Percentiles rank a stretch among this genome's conserved stretches.
Conservation (phyloP, 1,140 invertebrate genomes). For the Pseudomyrmex dendroicus region DNA sequence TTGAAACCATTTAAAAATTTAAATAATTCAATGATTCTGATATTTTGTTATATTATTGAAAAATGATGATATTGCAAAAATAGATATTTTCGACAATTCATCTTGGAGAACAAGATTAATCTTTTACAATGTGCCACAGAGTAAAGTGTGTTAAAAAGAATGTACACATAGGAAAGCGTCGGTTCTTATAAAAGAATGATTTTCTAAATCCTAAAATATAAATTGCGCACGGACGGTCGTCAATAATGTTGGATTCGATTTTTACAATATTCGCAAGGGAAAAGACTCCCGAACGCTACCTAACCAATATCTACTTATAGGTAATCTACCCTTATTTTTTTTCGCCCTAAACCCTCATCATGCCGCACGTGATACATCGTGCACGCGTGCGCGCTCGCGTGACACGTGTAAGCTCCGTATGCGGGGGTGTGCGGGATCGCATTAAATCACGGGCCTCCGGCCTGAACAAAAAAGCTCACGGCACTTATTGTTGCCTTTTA, state of each 20-base stretch:
- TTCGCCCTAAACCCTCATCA: not conserved
- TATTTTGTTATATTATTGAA: too few relatives aligned
- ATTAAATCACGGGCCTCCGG: conserved; percentile 59
- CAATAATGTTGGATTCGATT: conserved; percentile 21
- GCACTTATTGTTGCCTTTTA: conserved; percentile 40
- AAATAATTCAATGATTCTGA: too few relatives aligned
- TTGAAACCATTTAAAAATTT: too few relatives aligned
- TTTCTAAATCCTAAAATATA: conserved; percentile 17
- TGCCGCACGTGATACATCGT: conserved; percentile 38
- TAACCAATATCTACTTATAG: not conserved
- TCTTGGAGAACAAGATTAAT: too few relatives aligned
- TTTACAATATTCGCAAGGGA: conserved; percentile 1
- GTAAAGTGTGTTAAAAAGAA: not conserved
- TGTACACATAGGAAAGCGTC: not conserved
- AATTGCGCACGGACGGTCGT: not conserved
- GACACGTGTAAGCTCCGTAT: conserved; percentile 32
- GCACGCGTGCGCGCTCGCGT: conserved; percentile 58
- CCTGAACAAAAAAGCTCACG: conserved; percentile 25
- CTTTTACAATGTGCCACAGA: not conserved
- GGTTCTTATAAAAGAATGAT: not conserved
- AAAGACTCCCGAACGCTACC: not conserved
- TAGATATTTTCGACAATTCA: too few relatives aligned
- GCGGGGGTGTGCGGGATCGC: not conserved
- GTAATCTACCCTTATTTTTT: conserved; percentile 3
- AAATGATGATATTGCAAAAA: too few relatives aligned